Base-by-base conservation (phyloP, 2,797 vertebrate species). In the Melanotaenia pygmaea region DNA sequence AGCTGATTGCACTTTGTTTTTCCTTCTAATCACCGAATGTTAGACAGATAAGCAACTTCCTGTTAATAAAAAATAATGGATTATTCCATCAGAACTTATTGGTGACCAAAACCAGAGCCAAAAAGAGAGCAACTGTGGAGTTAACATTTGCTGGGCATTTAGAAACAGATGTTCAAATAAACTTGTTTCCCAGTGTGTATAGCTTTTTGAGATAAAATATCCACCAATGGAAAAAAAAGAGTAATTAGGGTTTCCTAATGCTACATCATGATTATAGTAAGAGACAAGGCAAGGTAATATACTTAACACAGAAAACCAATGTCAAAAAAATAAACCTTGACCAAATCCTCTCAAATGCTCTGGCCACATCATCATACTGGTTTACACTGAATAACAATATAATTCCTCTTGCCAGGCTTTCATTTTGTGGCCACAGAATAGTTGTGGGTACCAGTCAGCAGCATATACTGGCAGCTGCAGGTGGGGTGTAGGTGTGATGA, bases 31-130 rank as follows among this genome's bases (percentile, higher is more conserved):
- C 40, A 43, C 40, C 35, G 53, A 26, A 40, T 66, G 13, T 12
- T 37, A 14, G 50, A 56, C 51, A n/a, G 11, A 66, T 54, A 54
- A 65, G 3, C 22, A 65, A 54, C 64, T 43, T 57, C n/a, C 40
- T 43, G 12, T 16, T 67, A 10, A 32, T 20, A 20, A 24, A 18
- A 14, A 67, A 57, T 43, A 58, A 7, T 26, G 57, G 64, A 0
- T 22, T 67, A 20, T 37, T 57, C 26, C 37, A 20, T 32, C 24
- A 32, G 65, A 54, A 67, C 10, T 7, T 18, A 14, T 24, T 47
- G n/a, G 35, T 24, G n/a, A 38, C 10, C 11, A 59, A 59, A 38
- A 35, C 30, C 10, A 35, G 64, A 57, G 24, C 51, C 35, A 56
- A 0, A 56, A 40, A 11, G 18, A 66, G 51, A 43, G 40, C 14